Evolutionary conservation across 2,797 vertebrate genomes (phyloP), one percentile per base, ranked within the genome.

Genomic region (Neomorphus geoffroyi): DNA sequence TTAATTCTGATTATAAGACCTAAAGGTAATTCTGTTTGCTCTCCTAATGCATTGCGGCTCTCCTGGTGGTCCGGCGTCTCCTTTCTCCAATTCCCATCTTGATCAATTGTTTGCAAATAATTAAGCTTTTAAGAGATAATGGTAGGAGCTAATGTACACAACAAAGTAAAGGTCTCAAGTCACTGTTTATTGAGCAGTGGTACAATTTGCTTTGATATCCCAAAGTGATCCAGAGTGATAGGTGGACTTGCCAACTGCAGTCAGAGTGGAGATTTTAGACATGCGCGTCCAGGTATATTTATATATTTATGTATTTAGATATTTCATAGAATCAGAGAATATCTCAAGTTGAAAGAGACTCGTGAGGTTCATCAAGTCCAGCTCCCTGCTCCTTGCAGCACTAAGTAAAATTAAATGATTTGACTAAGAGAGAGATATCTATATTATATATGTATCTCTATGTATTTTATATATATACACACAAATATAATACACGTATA

Each of bases 81-180:
- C 97, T 97, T 96, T 97, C 97, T 98, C 97, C 97, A 97, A 97
- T 98, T 98, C 98, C 97, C 97, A 97, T 98, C 97, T 97, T 98
- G 97, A 98, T 98, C 98, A 98, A 98, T 98, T 98, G 98, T 98
- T 98, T 98, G 98, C 98, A 98, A 98, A 98, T 98, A 98, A 98
- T 98, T 98, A 98, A 98, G 98, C 98, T 98, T 98, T 98, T 98
- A 98, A 97, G 97, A 98, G 98, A 98, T 98, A 98, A 98, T 98
- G 97, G 97, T 97, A 94, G 80, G 96, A 97, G 96, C 97, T 98
- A 98, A 98, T 97, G 97, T 97, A 97, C 96, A 98, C 97, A 97
- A 95, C 97, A 96, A 97, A 98, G 95, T 95, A 78, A 72, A 97
- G 96, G 96, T 97, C 94, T 98, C 96, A 72, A 94, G 88, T 97